Base-by-base conservation (phyloP, 2,113 vertebrate genomes). In the Gadus macrocephalus region DNA sequence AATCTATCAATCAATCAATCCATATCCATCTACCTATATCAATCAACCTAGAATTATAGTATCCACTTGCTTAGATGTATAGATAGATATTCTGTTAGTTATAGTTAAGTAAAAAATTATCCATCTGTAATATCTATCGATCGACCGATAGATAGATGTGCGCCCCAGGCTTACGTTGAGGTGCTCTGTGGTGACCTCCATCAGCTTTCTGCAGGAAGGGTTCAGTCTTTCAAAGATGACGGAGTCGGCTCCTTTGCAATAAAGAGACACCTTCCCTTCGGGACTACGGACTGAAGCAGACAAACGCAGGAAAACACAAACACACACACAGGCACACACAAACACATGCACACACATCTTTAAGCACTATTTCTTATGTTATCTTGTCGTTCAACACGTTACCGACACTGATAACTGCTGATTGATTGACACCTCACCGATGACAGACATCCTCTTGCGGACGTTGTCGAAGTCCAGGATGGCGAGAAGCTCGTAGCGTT, bases 401-500 rank as follows among this genome's bases (percentile, higher is more conserved):
- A 35, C 31, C 4, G 31, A 35, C 6, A 35, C 31, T 35, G 31
- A 35, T 35, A 35, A 35, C 6, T 5, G 31, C 31, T 35, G 31
- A 35, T 35, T 35, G 31, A 35, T 35, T 35, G 31, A 35, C 31
- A 35, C 60, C 11, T 20, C 75, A 99, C 96, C 96, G 55, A 98
- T 95, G 72, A 99, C 96, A 9, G 97, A 98, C 97, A 99, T 99
- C 84, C 97, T 91, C 79, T 98, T 99, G 85, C 96, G 94, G 69
- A 95, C 92, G 0, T 95, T 97, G 91, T 91, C 95, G 86, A 99
- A 99, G 79, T 99, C 97, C 81, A 99, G 90, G 83, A 99, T 94
- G 69, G 93, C 92, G 66, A 97, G 86, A 19, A 99, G 91, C 49
- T 95, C 81, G 16, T 98, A 99, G 78, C 88, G 87, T 76, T 85